Evolutionary conservation across 2,797 vertebrate species (phyloP), one percentile per base, ranked within the genome.

Genomic region (Acipenser ruthenus): DNA sequence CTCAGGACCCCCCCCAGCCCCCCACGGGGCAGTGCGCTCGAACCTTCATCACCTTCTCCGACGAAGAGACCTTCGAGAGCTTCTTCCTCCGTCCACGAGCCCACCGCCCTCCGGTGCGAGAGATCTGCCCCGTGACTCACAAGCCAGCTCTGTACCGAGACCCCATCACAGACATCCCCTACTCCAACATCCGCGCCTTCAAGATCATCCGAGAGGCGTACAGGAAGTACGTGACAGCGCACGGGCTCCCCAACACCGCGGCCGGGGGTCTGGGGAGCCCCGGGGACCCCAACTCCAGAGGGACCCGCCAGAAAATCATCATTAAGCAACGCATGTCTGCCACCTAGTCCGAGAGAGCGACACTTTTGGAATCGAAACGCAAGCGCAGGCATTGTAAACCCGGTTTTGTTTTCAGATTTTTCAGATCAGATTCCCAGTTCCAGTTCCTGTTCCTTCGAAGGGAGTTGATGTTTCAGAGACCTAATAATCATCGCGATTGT

Each of bases 131-230:
- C 0, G 96, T 98, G 64, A 98, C 95, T 53, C 95, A 98, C 77
- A 92, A 92, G 49, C 88, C 93, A 0, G 95, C 95, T 0, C 80
- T 95, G 0, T 98, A 98, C 83, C 86, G 93, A 0, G 96, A 98
- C 79, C 96, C 95, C 0, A 91, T 98, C 72, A 98, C 96, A 0
- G 96, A 98, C 77, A 98, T 98, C 66, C 94, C 95, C 0, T 98
- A 98, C 0, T 90, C 94, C 64, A 95, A 91, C 67, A 83, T 90
- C 1, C 87, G 93, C 0, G 93, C 95, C 68, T 98, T 97, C 87
- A 93, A 93, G 72, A 97, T 97, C 82, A 96, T 98, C 75, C 89
- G 95, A 0, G 95, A 98, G 67, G 94, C 95, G 0, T 97, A 98
- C 75, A 90, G 93, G 50, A 98, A 98, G 66, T 98, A 98, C 13